Evolutionary conservation across 2,113 vertebrate species (phyloP).

Genomic region (Procapra przewalskii): DNA sequence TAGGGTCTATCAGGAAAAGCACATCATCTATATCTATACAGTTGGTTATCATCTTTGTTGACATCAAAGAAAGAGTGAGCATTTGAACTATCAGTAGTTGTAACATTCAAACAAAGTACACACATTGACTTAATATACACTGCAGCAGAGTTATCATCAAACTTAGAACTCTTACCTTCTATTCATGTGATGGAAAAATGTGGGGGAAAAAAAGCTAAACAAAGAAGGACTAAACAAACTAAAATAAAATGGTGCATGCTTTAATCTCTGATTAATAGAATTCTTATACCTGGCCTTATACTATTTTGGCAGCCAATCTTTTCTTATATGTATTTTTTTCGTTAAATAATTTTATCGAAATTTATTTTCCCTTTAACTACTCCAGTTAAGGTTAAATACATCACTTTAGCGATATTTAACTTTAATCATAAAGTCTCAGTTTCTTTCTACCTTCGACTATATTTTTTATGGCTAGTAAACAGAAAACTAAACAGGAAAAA

Average conservation of each 20-base stretch:
- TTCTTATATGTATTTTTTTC: background rate
- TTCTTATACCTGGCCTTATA: background rate
- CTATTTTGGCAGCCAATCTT: background rate
- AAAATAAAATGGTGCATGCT: background rate
- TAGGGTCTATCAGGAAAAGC: background rate
- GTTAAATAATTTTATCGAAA: background rate
- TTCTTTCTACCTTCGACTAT: background rate
- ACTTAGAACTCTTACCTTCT: background rate
- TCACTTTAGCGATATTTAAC: background rate
- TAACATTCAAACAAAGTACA: background rate
- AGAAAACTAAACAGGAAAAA: background rate
- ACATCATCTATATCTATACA: conserved; percentile 21
- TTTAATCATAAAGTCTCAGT: background rate
- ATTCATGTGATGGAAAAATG: background rate
- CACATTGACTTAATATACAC: background rate
- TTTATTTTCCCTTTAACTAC: background rate
- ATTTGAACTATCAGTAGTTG: background rate
- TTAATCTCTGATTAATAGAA: background rate
- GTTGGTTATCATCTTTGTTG: conserved; percentile 30
- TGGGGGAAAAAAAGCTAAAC: background rate
- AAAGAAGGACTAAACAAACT: background rate
- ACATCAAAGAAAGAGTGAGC: background rate
- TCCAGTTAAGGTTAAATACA: background rate
- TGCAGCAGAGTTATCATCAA: background rate
- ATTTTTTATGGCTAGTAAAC: background rate